Evolutionary conservation across 2,888 invertebrate genomes (phyloP).

Genomic region (Biston stratarius): DNA sequence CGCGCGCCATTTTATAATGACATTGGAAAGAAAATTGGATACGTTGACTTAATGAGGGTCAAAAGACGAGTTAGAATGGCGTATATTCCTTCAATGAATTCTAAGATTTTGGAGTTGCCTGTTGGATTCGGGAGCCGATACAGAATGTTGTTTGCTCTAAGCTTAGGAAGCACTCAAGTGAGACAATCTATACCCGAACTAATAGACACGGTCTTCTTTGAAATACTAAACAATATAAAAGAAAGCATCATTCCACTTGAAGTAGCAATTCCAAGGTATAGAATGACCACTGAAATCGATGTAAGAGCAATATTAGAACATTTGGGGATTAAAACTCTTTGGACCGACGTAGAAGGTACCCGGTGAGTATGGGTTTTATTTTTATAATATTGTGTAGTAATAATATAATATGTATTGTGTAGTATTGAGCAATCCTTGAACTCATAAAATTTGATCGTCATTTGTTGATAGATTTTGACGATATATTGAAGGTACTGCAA

Average conservation of each 20-base stretch:
- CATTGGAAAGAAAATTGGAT: constrained; percentile 45
- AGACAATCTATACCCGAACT: constrained; percentile 43
- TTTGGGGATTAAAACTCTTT: constrained; percentile 46
- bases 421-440: too few species aligned
- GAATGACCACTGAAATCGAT: constrained; percentile 50
- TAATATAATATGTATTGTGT: too few species aligned
- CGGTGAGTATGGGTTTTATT: constrained; percentile 43
- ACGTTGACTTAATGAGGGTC: constrained; percentile 52
- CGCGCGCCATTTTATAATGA: constrained; percentile 52
- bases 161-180: constrained; percentile 34
- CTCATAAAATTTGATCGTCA: too few species aligned
- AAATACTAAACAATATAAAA: constrained; percentile 48
- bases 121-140: constrained; percentile 53
- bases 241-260: constrained; percentile 53
- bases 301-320: constrained; percentile 45
- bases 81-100: constrained; percentile 46
- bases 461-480: too few species aligned
- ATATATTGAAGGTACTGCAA: too few species aligned
- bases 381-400: neutral
- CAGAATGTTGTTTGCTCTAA: constrained; percentile 49
- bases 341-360: constrained; percentile 48
- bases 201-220: constrained; percentile 45
- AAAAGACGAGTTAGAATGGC: constrained; percentile 50
- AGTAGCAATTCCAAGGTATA: constrained; percentile 54
- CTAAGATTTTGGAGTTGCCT: constrained; percentile 54